Evolutionary conservation across 1,140 invertebrate genomes (phyloP).

Genomic region (Zaprionus davidi): DNA sequence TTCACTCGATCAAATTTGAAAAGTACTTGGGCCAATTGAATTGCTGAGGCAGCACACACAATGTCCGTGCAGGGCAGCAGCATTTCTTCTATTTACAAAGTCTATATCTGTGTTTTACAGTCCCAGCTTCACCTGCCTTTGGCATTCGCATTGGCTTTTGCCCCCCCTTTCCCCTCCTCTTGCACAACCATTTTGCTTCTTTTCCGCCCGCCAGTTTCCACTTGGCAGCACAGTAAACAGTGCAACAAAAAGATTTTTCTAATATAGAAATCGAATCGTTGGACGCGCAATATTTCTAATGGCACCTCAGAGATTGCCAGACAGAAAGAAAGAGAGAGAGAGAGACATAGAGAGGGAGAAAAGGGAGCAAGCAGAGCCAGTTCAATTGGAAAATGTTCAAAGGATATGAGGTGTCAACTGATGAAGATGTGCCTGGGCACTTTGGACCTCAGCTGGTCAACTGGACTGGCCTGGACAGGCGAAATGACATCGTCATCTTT

Average conservation of each 20-base stretch:
- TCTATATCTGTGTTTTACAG: constrained; percentile 76
- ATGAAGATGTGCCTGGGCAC: constrained; percentile 49
- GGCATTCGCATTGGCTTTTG: constrained; percentile 28
- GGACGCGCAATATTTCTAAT: constrained; percentile 78
- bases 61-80: constrained; percentile 47
- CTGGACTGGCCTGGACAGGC: background rate
- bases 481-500: constrained; percentile 22
- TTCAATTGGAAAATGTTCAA: constrained; percentile 79
- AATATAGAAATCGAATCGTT: constrained; percentile 74
- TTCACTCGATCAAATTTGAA: constrained; percentile 76
- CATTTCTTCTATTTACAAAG: constrained; percentile 77
- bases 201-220: constrained; percentile 46
- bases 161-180: background rate
- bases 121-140: constrained; percentile 56
- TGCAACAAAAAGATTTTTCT: constrained; percentile 67
- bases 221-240: constrained; percentile 44
- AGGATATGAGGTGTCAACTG: constrained; percentile 76
- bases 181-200: constrained; percentile 11
- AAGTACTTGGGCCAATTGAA: constrained; percentile 76
- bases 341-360: constrained; percentile 2
- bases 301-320: constrained; percentile 33
- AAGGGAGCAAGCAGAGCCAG: constrained; percentile 13
- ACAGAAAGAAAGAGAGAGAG: constrained; percentile 6
- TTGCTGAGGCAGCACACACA: constrained; percentile 39
- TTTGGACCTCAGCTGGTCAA: constrained; percentile 4